Evolutionary conservation across 2,888 invertebrate genomes (phyloP).

Genomic region (Tillus elongatus): DNA sequence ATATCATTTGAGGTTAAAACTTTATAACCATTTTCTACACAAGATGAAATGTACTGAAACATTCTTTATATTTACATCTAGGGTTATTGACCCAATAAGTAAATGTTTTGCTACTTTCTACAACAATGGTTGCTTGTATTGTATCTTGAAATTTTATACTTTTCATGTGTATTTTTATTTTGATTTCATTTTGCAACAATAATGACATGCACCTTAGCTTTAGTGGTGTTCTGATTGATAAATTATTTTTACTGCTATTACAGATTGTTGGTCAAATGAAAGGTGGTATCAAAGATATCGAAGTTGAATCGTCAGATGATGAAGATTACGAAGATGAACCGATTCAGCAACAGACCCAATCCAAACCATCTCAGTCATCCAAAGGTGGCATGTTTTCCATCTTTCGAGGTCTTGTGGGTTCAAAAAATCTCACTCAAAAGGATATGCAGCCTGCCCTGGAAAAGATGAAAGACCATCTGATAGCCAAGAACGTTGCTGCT

Average conservation of each 20-base stretch:
- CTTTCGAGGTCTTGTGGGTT: conserved; percentile 77
- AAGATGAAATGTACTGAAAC: too few species aligned
- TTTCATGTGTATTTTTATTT: too few species aligned
- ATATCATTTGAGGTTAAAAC: too few species aligned
- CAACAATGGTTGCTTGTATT: too few species aligned
- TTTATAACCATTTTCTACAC: too few species aligned
- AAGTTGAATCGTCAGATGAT: conserved; percentile 66
- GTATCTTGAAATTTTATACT: too few species aligned
- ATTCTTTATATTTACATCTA: too few species aligned
- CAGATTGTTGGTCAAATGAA: conserved; percentile 77
- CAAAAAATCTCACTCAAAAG: conserved; percentile 72
- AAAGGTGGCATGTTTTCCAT: conserved; percentile 69
- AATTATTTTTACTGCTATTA: conserved; percentile 15
- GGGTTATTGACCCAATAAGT: too few species aligned
- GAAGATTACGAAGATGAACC: conserved; percentile 50
- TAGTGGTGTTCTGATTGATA: conserved; percentile 7
- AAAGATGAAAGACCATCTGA: conserved; percentile 90
- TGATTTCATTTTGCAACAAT: too few species aligned
- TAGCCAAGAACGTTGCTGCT: conserved; percentile 93
- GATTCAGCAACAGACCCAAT: conserved; percentile 20
- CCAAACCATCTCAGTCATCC: conserved; percentile 20
- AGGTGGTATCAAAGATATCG: conserved; percentile 72
- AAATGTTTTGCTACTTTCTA: too few species aligned
- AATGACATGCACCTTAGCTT: too few species aligned
- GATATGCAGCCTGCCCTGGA: conserved; percentile 83